Evolutionary conservation across 2,797 vertebrate species (phyloP).

Genomic region (Xiphorhynchus erythropygius): DNA sequence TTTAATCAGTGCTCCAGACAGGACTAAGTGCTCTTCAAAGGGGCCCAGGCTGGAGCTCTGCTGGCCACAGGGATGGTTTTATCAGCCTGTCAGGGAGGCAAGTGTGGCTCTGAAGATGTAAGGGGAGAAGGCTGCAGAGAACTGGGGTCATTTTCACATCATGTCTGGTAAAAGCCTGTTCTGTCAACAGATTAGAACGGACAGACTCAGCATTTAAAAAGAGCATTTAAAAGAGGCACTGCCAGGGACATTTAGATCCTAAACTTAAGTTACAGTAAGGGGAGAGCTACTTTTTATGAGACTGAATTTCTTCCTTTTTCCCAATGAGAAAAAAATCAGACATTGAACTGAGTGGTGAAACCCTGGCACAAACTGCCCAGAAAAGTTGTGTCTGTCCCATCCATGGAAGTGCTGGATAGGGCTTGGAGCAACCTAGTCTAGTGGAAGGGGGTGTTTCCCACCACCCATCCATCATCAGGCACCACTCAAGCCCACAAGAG

Average conservation of each 20-base stretch:
- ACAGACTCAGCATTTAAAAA: not conserved
- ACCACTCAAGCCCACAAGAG: rapidly evolving
- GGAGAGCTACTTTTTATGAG: not conserved
- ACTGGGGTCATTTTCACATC: not conserved
- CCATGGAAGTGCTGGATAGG: not conserved
- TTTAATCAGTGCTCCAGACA: not conserved
- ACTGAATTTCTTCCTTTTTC: not conserved
- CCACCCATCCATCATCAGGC: not conserved
- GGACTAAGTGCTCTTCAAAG: conserved; percentile 26
- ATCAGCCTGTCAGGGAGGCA: not conserved
- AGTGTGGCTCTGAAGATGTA: conserved; percentile 5
- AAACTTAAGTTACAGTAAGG: not conserved
- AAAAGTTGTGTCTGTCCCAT: not conserved
- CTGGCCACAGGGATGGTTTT: not conserved
- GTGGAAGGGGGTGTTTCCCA: rapidly evolving
- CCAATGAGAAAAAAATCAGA: not conserved
- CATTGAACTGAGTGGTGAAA: rapidly evolving
- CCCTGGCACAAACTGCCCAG: not conserved
- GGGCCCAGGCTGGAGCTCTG: not conserved
- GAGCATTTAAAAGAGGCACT: not conserved
- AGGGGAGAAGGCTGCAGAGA: conserved; percentile 11
- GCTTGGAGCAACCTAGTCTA: not conserved
- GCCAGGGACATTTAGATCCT: not conserved
- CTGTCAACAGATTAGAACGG: conserved; percentile 14
- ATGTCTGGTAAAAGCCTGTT: not conserved